phyloP scores from a whole-genome alignment of 2,888 invertebrate species.

The Arrhopalites spinosus region DNA sequence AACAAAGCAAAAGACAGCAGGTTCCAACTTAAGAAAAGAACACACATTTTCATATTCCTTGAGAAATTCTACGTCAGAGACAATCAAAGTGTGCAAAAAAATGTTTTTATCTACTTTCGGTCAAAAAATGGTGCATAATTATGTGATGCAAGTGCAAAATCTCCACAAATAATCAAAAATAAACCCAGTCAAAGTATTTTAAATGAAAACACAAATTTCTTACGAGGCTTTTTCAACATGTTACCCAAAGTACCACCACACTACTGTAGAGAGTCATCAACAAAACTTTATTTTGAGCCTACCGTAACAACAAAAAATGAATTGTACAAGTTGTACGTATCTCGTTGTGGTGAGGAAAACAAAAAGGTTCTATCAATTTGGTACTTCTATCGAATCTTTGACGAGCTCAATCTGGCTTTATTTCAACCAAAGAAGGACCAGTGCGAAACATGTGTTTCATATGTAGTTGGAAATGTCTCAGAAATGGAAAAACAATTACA shows the following conservation, averaged over 20 bases:
- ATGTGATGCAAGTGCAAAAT: not conserved
- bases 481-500: constrained; percentile 41
- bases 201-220: not conserved
- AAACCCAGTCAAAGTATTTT: not conserved
- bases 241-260: constrained; percentile 8
- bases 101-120: constrained; percentile 6
- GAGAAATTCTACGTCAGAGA: not conserved
- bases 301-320: not conserved
- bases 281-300: constrained; percentile 8
- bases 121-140: not conserved
- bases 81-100: not conserved
- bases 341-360: not conserved
- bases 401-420: not conserved
- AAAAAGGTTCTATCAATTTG: not conserved
- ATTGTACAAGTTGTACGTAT: not conserved
- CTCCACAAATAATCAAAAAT: not conserved
- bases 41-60: no score
- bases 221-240: not conserved
- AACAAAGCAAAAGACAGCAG: no score
- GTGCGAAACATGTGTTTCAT: constrained; percentile 40
- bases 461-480: constrained; percentile 36
- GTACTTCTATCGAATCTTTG: not conserved
- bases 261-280: not conserved
- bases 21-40: no score
- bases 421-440: constrained; percentile 2